A percentile compares a stretch with the other conserved stretches of the same genome.
These are phyloP conservation scores for Euwallacea fornicatus DNA, from an alignment of 1,140 invertebrate species.

Conservation along the genomic window DNA sequence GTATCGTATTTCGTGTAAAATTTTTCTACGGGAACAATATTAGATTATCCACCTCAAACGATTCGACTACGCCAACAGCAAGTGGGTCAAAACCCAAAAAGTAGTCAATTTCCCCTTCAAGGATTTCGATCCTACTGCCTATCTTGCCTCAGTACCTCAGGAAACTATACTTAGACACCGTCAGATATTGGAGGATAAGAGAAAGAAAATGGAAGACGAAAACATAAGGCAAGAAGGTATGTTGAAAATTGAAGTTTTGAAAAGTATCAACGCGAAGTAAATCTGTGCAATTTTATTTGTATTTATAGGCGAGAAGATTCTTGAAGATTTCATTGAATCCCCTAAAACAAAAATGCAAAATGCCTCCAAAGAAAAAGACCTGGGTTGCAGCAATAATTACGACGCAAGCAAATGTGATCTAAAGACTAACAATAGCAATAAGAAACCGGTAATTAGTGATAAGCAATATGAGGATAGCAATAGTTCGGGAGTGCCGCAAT, in stretches of 20 bases:
- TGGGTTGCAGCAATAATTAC: conserved; percentile 2
- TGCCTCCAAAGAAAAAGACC: not conserved
- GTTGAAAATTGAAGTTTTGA: too few relatives aligned
- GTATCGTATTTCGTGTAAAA: not conserved
- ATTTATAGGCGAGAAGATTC: conserved; percentile 26
- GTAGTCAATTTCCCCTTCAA: conserved; percentile 84
- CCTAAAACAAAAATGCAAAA: conserved; percentile 14
- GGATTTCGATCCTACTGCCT: conserved; percentile 80
- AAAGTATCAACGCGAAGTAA: too few relatives aligned
- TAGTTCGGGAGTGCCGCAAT: conserved; percentile 4
- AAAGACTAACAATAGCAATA: conserved; percentile 13
- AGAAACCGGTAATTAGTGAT: conserved; percentile 12
- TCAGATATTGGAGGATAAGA: conserved; percentile 55
- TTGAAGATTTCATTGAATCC: conserved; percentile 27
- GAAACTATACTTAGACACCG: conserved; percentile 69
- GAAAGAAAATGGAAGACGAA: conserved; percentile 29
- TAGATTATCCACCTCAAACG: conserved; percentile 88
- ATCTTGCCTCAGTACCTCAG: conserved; percentile 74
- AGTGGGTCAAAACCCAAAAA: conserved; percentile 93
- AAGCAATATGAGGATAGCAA: conserved; percentile 26
- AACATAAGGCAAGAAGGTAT: conserved; percentile 15
- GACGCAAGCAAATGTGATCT: conserved; percentile 23
- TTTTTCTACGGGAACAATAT: not conserved
- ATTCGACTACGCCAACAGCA: conserved; percentile 84
- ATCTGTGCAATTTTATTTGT: not conserved